Evolutionary conservation across 2,888 invertebrate species (phyloP).

Genomic region (Trachelus stipa): DNA sequence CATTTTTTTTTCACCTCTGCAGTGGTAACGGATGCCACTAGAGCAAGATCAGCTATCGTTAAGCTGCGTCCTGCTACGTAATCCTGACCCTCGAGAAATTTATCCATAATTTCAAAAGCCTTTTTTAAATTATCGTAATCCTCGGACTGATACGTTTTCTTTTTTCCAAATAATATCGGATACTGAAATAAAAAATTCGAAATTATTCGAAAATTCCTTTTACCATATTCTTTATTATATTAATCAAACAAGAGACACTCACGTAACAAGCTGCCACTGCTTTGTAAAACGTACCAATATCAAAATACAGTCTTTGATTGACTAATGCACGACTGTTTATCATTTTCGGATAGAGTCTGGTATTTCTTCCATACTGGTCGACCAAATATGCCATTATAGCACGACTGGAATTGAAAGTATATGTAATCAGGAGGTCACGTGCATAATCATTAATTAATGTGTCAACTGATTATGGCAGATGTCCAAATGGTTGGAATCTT

Average conservation of each 20-base stretch:
- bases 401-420: slow-evolving; percentile 55
- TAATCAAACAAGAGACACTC: slow-evolving; percentile 59
- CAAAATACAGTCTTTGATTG: slow-evolving; percentile 65
- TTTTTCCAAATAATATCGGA: slow-evolving; percentile 39
- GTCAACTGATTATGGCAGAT: too few species aligned
- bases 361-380: slow-evolving; percentile 66
- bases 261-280: slow-evolving; percentile 65
- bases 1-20: slow-evolving; percentile 41
- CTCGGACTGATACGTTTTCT: slow-evolving; percentile 34
- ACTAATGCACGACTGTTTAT: slow-evolving; percentile 63
- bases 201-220: not conserved
- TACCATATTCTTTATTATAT: not conserved
- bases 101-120: slow-evolving; percentile 48
- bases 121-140: slow-evolving; percentile 39
- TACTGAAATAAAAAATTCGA: slow-evolving; percentile 38
- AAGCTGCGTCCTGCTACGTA: slow-evolving; percentile 54
- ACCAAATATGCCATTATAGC: slow-evolving; percentile 67
- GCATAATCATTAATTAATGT: not conserved
- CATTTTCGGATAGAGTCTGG: slow-evolving; percentile 64
- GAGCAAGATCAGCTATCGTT: slow-evolving; percentile 57
- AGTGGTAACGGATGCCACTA: slow-evolving; percentile 50
- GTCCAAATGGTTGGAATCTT: too few species aligned
- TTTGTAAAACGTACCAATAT: slow-evolving; percentile 61
- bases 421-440: not conserved
- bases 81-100: slow-evolving; percentile 54